Base-by-base conservation (phyloP, 1,140 invertebrate genomes). In the Drosophila repletoides region DNA sequence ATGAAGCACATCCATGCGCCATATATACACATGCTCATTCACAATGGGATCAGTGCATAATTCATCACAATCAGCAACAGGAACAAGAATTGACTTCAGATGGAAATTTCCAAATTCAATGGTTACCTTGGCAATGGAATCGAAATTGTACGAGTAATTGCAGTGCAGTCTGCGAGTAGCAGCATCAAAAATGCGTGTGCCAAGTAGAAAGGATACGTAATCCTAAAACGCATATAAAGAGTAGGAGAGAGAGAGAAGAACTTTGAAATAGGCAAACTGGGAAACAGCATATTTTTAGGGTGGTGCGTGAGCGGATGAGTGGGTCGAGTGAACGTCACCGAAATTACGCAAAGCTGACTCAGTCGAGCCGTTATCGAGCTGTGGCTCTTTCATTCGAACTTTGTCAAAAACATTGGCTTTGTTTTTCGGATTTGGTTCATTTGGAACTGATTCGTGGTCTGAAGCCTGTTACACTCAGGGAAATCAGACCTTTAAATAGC, bases 61-160 rank as follows among this genome's bases (percentile, higher is more conserved):
- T 83, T 83, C 77, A 83, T 83, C 77, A 83, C 83, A 83, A 84
- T 84, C 79, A 83, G 74, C 69, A 84, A 52, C 73, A 83, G 79
- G 55, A 84, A 84, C 77, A 51, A 68, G 81, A 81, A 68, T 76
- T 60, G 72, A 76, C 72, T 83, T 66, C 40, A 41, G 15, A 34
- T 75, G 41, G 46, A 71, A 40, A 58, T 55, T 41, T 49, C 36
- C 29, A 48, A 58, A 70, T 70, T 60, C 53, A 67, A 36, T 71
- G 34, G 34, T 31, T 71, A 65, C 56, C 45, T 36, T 10, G 21
- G 33, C 49, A 26, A 31, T 48, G 24, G 28, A 33, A 10, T 41
- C 14, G 19, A 21, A n/a, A 6, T 43, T 19, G 40, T 10, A 29
- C 5, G 21, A 26, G 65, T 84, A 77, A 84, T 84, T 83, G 79